These are phyloP conservation scores for Cyclophora albipunctata DNA, from an alignment of 2,888 invertebrate species.

Conservation along the genomic window DNA sequence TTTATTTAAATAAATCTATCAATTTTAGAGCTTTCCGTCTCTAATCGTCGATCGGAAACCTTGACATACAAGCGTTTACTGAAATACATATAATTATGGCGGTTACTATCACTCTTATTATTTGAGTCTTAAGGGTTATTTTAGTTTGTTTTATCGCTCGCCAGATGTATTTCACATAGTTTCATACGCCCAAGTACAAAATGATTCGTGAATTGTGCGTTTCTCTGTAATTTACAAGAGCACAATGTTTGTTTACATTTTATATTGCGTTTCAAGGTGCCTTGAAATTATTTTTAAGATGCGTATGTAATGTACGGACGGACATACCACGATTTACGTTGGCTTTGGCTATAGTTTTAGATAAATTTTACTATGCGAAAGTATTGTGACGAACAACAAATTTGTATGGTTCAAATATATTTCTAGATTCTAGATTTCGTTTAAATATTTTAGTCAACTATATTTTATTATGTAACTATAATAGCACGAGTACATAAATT, in stretches of 20 bases:
- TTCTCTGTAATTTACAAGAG: slow-evolving; percentile 35
- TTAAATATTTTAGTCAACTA: too few relatives aligned
- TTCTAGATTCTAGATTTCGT: too few relatives aligned
- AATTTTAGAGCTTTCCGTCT: slow-evolving; percentile 25
- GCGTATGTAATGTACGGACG: too few relatives aligned
- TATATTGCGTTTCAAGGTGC: slow-evolving; percentile 32
- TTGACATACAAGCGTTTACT: slow-evolving; percentile 41
- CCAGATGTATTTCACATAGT: slow-evolving; percentile 13
- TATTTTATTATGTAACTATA: too few relatives aligned
- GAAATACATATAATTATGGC: slow-evolving; percentile 16
- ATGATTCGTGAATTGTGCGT: slow-evolving; percentile 54
- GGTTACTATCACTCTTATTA: slow-evolving; percentile 18
- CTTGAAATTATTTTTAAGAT: too few relatives aligned
- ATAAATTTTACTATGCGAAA: too few relatives aligned
- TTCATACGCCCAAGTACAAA: slow-evolving; percentile 47
- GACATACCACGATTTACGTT: too few relatives aligned
- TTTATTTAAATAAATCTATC: slow-evolving; percentile 23
- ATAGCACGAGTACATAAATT: too few relatives aligned
- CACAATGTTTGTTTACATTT: slow-evolving; percentile 29
- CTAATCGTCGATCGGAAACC: slow-evolving; percentile 33
- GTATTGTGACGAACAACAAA: too few relatives aligned
- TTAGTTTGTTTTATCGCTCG: slow-evolving; percentile 16
- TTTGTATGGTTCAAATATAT: too few relatives aligned
- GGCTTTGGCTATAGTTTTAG: too few relatives aligned
- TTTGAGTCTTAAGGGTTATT: slow-evolving; percentile 9